Conservation (phyloP, 1,140 invertebrate species). For the Drosophila parabipectinata region DNA sequence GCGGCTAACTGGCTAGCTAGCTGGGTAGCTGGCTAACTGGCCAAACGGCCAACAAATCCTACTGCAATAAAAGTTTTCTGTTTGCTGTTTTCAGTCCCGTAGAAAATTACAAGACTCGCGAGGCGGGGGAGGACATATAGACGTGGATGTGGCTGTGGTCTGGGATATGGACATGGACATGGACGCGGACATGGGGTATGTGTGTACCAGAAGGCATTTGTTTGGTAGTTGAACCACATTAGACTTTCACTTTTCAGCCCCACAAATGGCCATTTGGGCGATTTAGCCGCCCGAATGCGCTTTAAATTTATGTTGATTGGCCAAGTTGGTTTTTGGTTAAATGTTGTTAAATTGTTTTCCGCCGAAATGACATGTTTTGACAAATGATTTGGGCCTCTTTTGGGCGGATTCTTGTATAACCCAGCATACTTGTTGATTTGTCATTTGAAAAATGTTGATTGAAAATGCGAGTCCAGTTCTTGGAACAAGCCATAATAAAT, state of each 20-base stretch:
- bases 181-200: conserved; percentile 26
- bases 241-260: conserved; percentile 75
- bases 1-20: conserved; percentile 68
- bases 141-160: conserved; percentile 3
- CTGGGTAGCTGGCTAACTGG: conserved; percentile 2
- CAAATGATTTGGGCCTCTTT: conserved; percentile 63
- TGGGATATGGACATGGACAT: conserved; percentile 16
- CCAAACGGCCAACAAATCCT: conserved; percentile 58
- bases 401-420: conserved; percentile 25
- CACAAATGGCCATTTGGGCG: conserved; percentile 74
- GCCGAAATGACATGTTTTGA: conserved; percentile 73
- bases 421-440: conserved; percentile 33
- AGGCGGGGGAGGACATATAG: conserved; percentile 52
- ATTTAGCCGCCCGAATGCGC: conserved; percentile 63
- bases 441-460: conserved; percentile 12
- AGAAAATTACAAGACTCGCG: conserved; percentile 64
- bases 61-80: conserved; percentile 78
- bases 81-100: conserved; percentile 15
- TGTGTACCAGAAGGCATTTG: conserved; percentile 46
- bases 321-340: conserved; percentile 61
- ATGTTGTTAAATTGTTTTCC: conserved; percentile 75
- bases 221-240: conserved; percentile 59
- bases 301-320: conserved; percentile 81
- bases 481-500: conserved; percentile 24
- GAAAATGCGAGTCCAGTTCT: not conserved